Conservation (phyloP, 64 coral and sea anemone species). For the Actinia equina region DNA sequence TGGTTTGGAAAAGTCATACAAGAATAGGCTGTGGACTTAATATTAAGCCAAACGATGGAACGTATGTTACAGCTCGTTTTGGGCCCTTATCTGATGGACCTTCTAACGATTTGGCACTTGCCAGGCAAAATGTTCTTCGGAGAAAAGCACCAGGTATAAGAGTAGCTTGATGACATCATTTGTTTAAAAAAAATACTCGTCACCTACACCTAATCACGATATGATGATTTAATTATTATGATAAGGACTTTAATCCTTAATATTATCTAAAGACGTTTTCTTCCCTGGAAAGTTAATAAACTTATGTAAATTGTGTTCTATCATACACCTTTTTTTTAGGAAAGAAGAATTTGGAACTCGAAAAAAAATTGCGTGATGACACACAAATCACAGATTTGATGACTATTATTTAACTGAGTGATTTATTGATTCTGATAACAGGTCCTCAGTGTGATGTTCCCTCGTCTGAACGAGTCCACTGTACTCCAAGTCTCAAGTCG, state of each 20-base stretch:
- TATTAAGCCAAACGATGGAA: slow-evolving; percentile 36
- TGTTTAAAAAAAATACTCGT: not conserved
- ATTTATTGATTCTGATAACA: not conserved
- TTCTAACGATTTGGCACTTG: not conserved
- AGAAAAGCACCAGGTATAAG: slow-evolving; percentile 36
- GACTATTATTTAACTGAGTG: not conserved
- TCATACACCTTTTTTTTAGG: too few relatives aligned
- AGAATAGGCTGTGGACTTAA: slow-evolving; percentile 60
- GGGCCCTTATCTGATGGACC: slow-evolving; percentile 4
- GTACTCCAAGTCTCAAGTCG: not conserved
- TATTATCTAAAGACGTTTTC: too few relatives aligned
- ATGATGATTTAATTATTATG: too few relatives aligned
- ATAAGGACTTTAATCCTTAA: too few relatives aligned
- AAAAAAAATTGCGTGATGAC: too few relatives aligned
- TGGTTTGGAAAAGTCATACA: slow-evolving; percentile 29
- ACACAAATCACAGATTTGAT: too few relatives aligned
- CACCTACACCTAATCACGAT: too few relatives aligned
- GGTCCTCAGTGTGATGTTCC: not conserved
- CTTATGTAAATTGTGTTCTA: too few relatives aligned
- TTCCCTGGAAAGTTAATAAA: too few relatives aligned
- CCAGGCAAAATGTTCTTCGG: slow-evolving; percentile 23
- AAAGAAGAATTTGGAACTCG: too few relatives aligned
- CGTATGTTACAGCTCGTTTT: slow-evolving; percentile 62
- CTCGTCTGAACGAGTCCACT: not conserved
- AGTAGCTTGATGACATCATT: not conserved